These are phyloP conservation scores for Scophthalmus maximus DNA, from an alignment of 2,113 vertebrate genomes.

Conservation along the genomic window DNA sequence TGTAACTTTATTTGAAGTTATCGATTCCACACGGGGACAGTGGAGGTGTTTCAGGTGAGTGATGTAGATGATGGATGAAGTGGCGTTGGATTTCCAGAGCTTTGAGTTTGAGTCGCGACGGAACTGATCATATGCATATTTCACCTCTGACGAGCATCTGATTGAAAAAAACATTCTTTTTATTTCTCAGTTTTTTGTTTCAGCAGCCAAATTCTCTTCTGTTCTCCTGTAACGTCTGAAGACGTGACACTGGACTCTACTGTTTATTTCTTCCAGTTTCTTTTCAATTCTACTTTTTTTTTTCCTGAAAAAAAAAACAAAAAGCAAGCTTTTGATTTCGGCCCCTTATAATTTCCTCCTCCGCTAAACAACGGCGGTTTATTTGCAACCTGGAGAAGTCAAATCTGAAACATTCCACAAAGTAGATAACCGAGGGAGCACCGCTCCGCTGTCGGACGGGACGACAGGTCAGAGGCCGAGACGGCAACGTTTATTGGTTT, in stretches of 20 bases:
- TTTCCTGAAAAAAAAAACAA: not conserved
- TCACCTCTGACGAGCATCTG: not conserved
- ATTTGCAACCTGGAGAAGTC: not conserved
- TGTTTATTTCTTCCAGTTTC: not conserved
- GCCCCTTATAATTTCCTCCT: not conserved
- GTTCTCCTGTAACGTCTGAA: not conserved
- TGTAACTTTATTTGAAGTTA: not conserved
- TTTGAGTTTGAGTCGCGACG: slow-evolving; percentile 2
- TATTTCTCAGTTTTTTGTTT: slow-evolving; percentile 32
- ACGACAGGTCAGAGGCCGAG: not conserved
- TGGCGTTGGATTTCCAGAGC: not conserved
- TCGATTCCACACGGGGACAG: slow-evolving; percentile 16
- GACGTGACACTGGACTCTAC: not conserved
- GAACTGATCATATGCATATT: no score
- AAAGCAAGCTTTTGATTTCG: not conserved
- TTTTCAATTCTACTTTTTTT: not conserved
- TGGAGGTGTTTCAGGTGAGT: not conserved
- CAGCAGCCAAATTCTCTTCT: slow-evolving; percentile 13
- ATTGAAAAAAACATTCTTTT: slow-evolving; percentile 25
- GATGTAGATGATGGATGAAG: not conserved
- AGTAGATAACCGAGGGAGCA: slow-evolving; percentile 4
- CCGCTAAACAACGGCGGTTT: not conserved
- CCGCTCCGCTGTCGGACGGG: not conserved
- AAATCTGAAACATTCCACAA: slow-evolving; percentile 65
- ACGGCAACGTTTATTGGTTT: slow-evolving; percentile 15